Evolutionary conservation across 92 coral and sea anemone species (phyloP), one percentile per base, ranked within the genome.

Genomic region (Epizoanthus ramosus): DNA sequence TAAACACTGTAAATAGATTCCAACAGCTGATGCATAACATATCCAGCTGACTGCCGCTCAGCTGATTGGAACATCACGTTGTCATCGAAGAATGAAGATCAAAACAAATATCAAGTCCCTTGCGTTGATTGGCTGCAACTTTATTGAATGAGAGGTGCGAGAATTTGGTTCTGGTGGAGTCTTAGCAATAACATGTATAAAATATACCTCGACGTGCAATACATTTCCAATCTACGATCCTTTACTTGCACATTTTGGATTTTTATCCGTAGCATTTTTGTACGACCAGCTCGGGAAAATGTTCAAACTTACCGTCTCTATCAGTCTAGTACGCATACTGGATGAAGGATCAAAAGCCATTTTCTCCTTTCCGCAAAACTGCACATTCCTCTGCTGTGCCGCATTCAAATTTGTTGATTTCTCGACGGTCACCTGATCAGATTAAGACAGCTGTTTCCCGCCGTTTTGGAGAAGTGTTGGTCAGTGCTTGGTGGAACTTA

Each of bases 391-490:
- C 92, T 69, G 97, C 94, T 88, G 97, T 87, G 91, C 87, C 56
- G 97, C 91, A 93, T 93, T 93, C 97, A 91, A 93, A 93, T 88
- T 93, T 90, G 71, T 80, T 80, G 83, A 86, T 90, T 88, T 68
- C 70, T 73, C 80, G 52, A 53, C 92, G 92, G 97, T 93, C 97
- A 93, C 97, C 97, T 93, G 97, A 93, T 93, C 94, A 63, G 45
- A 60, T 66, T 17, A 83, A 93, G 93, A 84, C 98, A 93, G 98
- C 98, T 93, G 98, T 88, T 90, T 93, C 98, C 95, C 98, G 98
- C 98, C 94, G 98, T 83, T 93, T 92, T 50, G 45, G 82, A 77
- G 83, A 39, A 53, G 58, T 33, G 47, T 21, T 84, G 5, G 43
- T 37, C 91, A 79, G 68, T 85, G 61, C 15, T 43, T 22, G 12